These are phyloP conservation scores for Gortyna flavago DNA, from an alignment of 2,888 invertebrate genomes.

Conservation along the genomic window DNA sequence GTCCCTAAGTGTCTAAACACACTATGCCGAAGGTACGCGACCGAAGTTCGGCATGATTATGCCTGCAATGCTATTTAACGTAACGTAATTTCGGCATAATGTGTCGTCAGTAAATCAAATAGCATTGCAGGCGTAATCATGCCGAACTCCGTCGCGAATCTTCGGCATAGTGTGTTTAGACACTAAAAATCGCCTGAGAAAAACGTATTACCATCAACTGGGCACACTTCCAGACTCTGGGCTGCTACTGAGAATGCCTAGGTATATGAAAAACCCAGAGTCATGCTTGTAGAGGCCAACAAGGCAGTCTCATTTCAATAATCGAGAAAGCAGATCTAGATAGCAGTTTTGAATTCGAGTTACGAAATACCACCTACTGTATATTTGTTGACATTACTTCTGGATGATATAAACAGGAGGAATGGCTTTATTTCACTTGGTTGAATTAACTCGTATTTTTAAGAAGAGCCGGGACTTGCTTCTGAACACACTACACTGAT, in stretches of 20 bases:
- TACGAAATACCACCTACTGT: slow-evolving; percentile 28
- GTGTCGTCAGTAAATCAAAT: too few species aligned
- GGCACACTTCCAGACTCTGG: not conserved
- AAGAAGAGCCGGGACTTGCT: not conserved
- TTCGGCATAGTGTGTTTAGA: too few species aligned
- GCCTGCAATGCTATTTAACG: too few species aligned
- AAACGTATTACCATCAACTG: not conserved
- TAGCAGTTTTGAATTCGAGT: not conserved
- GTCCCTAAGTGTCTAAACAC: too few species aligned
- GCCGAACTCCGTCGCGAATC: too few species aligned
- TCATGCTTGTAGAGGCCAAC: too few species aligned
- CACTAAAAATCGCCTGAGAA: not conserved
- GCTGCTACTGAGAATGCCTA: not conserved
- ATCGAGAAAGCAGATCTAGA: slow-evolving; percentile 24
- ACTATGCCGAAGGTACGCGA: too few species aligned
- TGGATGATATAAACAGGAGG: slow-evolving; percentile 41
- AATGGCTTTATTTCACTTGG: slow-evolving; percentile 17
- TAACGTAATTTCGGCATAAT: too few species aligned
- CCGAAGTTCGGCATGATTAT: too few species aligned
- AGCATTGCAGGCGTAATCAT: too few species aligned
- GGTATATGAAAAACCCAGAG: not conserved
- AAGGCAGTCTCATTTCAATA: slow-evolving; percentile 25
- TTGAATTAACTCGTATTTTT: not conserved
- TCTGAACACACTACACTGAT: not conserved
- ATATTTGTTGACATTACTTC: slow-evolving; percentile 30